Evolutionary conservation across 2,888 invertebrate genomes (phyloP).

Genomic region (Parelbella ahira): DNA sequence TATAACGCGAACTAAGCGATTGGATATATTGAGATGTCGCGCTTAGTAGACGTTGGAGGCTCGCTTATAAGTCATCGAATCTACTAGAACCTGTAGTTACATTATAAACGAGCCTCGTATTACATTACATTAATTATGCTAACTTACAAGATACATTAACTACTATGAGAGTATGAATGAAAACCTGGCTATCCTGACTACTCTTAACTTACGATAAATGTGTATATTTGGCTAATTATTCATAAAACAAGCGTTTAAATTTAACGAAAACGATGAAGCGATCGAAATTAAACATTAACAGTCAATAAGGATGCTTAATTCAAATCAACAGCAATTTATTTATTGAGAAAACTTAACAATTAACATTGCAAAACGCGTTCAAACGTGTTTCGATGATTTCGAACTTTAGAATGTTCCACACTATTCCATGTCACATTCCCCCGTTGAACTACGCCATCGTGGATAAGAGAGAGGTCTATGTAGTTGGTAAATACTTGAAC

Average conservation of each 20-base stretch:
- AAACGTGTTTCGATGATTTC: no score
- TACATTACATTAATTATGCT: slow-evolving; percentile 78
- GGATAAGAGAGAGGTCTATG: no score
- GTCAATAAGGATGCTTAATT: slow-evolving; percentile 74
- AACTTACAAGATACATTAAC: slow-evolving; percentile 65
- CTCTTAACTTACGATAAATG: slow-evolving; percentile 68
- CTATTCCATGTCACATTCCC: no score
- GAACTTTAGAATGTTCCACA: no score
- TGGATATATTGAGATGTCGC: slow-evolving; percentile 14
- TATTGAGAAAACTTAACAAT: slow-evolving; percentile 70
- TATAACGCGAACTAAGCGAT: slow-evolving; percentile 51
- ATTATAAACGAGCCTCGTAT: slow-evolving; percentile 49
- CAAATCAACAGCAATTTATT: slow-evolving; percentile 74
- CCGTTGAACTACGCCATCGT: no score
- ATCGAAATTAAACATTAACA: slow-evolving; percentile 59
- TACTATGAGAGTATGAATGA: slow-evolving; percentile 71
- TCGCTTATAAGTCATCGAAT: slow-evolving; percentile 49
- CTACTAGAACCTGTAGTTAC: no score
- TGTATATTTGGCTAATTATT: slow-evolving; percentile 76
- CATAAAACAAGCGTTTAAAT: slow-evolving; percentile 56
- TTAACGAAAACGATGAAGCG: slow-evolving; percentile 65
- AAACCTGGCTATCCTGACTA: slow-evolving; percentile 81
- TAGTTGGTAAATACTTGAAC: slow-evolving; percentile 20
- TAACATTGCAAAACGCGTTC: slow-evolving; percentile 25
- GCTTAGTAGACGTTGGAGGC: slow-evolving; percentile 47